A percentile compares a stretch with the other conserved stretches of the same genome.
These are phyloP conservation scores for Lepus timidus DNA, from an alignment of 2,113 vertebrate genomes.

Conservation along the genomic window DNA sequence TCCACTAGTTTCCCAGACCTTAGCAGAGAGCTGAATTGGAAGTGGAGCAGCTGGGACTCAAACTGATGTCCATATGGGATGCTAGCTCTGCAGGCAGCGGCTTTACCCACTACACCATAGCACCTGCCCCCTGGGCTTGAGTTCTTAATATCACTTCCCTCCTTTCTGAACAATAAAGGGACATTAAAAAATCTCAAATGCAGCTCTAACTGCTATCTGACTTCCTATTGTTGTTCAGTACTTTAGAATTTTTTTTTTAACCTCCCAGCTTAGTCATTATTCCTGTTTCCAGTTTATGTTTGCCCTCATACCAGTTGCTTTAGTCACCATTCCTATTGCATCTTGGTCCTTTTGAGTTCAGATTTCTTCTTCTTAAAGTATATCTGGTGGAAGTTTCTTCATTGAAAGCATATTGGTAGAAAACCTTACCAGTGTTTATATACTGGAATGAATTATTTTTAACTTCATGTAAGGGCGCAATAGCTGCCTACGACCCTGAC, in stretches of 20 bases:
- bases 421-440: slow-evolving; percentile 22
- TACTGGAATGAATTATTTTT: slow-evolving; percentile 28
- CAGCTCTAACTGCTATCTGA: not conserved
- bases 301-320: not conserved
- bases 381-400: not conserved
- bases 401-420: not conserved
- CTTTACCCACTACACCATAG: too few species aligned
- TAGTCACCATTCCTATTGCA: not conserved
- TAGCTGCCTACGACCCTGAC: too few species aligned
- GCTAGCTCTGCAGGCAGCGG: too few species aligned
- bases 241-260: not conserved
- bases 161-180: not conserved
- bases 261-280: not conserved
- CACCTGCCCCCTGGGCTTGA: not conserved
- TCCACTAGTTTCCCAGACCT: too few species aligned
- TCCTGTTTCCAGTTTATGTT: not conserved
- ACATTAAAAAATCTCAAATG: not conserved
- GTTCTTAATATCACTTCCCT: not conserved
- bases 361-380: not conserved
- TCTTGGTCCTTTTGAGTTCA: not conserved
- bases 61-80: too few species aligned
- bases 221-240: not conserved
- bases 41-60: too few species aligned
- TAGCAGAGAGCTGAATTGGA: too few species aligned
- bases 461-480: not conserved